Conservation (phyloP, 2,797 vertebrate genomes). For the Apogon hyalosoma region DNA sequence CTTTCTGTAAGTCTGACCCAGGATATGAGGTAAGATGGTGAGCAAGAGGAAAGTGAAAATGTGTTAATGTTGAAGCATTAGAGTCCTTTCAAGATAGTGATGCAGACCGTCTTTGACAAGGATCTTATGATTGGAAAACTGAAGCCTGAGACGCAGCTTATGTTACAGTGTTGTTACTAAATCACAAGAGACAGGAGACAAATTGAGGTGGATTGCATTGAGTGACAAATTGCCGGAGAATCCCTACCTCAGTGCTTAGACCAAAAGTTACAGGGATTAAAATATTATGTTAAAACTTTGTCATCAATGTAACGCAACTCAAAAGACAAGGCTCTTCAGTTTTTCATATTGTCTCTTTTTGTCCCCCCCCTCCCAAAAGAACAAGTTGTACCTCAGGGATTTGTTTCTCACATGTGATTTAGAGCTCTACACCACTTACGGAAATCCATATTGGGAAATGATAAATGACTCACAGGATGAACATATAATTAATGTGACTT, state of each 20-base stretch:
- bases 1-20: background rate
- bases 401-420: slow-evolving; percentile 41
- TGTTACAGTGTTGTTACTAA: slow-evolving; percentile 22
- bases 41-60: background rate
- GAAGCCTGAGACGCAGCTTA: background rate
- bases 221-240: background rate
- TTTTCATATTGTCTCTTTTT: background rate
- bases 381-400: slow-evolving; percentile 57
- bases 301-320: too few relatives aligned
- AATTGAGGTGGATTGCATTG: slow-evolving; percentile 33
- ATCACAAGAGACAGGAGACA: slow-evolving; percentile 26
- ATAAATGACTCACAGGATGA: slow-evolving; percentile 50
- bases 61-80: background rate
- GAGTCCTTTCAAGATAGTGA: background rate
- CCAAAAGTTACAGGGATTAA: too few relatives aligned
- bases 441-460: slow-evolving; percentile 31
- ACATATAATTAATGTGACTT: slow-evolving; percentile 42
- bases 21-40: background rate
- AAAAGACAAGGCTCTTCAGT: too few relatives aligned
- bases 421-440: slow-evolving; percentile 25
- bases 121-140: background rate
- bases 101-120: background rate
- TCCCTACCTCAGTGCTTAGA: background rate
- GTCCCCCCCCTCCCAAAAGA: slow-evolving; percentile 11
- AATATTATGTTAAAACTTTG: too few relatives aligned